Base-by-base conservation (phyloP, 1,140 invertebrate species). In the Anthonomus grandis region DNA sequence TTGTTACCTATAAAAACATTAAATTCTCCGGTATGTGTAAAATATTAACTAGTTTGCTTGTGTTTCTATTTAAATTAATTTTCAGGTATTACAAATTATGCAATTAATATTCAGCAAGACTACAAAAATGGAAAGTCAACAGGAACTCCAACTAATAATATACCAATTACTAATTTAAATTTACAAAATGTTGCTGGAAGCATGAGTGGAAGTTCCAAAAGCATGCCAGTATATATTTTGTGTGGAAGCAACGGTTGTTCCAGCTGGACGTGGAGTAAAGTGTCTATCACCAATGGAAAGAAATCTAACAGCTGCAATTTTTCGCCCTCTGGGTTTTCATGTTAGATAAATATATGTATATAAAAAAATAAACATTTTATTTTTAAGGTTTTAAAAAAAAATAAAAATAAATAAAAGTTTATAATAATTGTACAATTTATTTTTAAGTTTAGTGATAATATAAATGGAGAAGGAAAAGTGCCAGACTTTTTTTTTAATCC, bases 1-100 rank as follows among this genome's bases (percentile, higher is more conserved):
- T 53, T 54, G 17, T 62, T 13, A 10, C 46, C 4, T 62, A 53
- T 27, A 18, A 41, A 25, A 57, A 49, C 37, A 62, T 62, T 24
- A 12, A 19, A 13, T 49, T 62, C 24, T 36, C 18, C 18, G 49
- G 60, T 62, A 44, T 47, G 37, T 23, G 52, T 27, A n/a, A n/a
- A n/a, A n/a, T n/a, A n/a, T n/a, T n/a, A n/a, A n/a, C n/a, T n/a
- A 24, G 39, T n/a, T 27, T 17, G n/a, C 4, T 47, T 47, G 9
- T 4, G 19, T 10, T 9, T 27, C 12, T 18, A 27, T 27, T 25
- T 3, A n/a, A 27, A 10, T 13, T 12, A 22, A 37, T 2, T 56
- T 39, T 48, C 15, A 56, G 53, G 21, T 17, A 56, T 56, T 17
- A 17, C 47, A 3, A 48, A 15, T 12, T 56, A 39, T 15, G 53